Evolutionary conservation across 37 sponge, comb jelly and placozoan genomes (phyloP).

Genomic region (Theonella swinhoei): DNA sequence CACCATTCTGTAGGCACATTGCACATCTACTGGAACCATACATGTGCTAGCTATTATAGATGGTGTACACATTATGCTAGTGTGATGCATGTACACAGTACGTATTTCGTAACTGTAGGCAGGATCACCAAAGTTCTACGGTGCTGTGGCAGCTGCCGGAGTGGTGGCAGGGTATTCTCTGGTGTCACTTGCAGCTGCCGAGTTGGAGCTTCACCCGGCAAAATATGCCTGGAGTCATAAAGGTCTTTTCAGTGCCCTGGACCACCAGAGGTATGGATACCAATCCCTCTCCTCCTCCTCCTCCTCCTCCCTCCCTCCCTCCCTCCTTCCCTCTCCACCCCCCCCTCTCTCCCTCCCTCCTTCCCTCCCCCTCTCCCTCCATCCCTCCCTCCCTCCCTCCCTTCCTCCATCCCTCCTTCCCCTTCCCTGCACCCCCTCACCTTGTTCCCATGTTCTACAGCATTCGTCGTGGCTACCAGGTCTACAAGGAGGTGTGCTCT

Average conservation of each 20-base stretch:
- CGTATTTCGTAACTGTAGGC: background rate
- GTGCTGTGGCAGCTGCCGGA: conserved; percentile 67
- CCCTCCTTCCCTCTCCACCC: too few relatives aligned
- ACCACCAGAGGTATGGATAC: conserved; percentile 79
- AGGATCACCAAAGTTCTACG: conserved; percentile 55
- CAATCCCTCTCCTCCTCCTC: background rate
- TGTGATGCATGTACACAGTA: background rate
- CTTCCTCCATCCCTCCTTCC: too few relatives aligned
- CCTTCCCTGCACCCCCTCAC: too few relatives aligned
- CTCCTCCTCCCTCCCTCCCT: background rate
- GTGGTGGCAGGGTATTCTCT: conserved; percentile 55
- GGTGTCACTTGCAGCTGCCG: conserved; percentile 60
- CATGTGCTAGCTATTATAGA: too few relatives aligned
- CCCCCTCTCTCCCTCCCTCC: too few relatives aligned
- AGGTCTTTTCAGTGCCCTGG: conserved; percentile 78
- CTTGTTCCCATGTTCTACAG: conserved; percentile 41
- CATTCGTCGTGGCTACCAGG: conserved; percentile 97
- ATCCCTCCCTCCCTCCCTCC: too few relatives aligned
- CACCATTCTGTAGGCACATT: too few relatives aligned
- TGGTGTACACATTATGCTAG: too few relatives aligned
- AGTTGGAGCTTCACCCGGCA: conserved; percentile 78
- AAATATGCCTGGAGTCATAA: conserved; percentile 87
- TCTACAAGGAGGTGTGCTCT: conserved; percentile 97
- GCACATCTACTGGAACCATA: too few relatives aligned
- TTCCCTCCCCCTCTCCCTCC: too few relatives aligned